Conservation (phyloP, 2,888 invertebrate species). For the Chironomus riparius region DNA sequence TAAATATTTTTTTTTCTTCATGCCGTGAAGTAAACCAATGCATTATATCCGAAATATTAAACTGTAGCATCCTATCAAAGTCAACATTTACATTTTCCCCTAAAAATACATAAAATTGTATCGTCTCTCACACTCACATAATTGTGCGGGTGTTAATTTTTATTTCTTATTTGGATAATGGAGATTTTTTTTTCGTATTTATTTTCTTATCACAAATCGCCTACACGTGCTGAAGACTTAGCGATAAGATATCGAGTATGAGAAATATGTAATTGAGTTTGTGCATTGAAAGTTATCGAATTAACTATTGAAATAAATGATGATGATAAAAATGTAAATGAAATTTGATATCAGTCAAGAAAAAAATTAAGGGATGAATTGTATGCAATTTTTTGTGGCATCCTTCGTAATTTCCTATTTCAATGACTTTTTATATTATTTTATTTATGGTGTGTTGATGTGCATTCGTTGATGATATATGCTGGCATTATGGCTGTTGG, state of each 20-base stretch:
- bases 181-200: not conserved
- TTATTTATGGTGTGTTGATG: too few relatives aligned
- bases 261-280: not conserved
- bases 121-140: not conserved
- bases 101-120: too few relatives aligned
- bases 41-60: not conserved
- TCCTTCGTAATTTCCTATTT: not conserved
- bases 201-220: not conserved
- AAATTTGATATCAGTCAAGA: too few relatives aligned
- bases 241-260: too few relatives aligned
- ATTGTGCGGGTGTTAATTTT: constrained; percentile 24
- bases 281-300: not conserved
- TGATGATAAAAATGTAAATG: too few relatives aligned
- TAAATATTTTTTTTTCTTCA: not conserved
- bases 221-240: not conserved
- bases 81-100: not conserved
- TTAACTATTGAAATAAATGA: too few relatives aligned
- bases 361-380: too few relatives aligned
- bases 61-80: not conserved
- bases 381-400: not conserved
- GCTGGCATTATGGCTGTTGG: too few relatives aligned
- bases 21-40: not conserved
- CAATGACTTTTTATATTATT: too few relatives aligned
- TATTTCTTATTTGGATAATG: not conserved
- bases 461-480: too few relatives aligned